Percentiles rank a stretch among this genome's conserved stretches.
These are phyloP conservation scores for Automeris io DNA, from an alignment of 2,888 invertebrate genomes.

Conservation along the genomic window DNA sequence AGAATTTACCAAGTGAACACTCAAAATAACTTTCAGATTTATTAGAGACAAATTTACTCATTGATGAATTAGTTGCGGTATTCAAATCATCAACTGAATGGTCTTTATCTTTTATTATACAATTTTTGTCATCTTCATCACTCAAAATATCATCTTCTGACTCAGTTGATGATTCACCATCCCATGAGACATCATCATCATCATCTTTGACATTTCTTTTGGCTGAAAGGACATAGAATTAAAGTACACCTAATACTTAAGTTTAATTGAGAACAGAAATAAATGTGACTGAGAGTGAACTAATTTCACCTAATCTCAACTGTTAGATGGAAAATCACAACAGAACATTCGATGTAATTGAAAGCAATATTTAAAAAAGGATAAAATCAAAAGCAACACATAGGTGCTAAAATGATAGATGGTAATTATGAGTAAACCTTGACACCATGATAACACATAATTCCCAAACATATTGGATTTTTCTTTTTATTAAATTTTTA, in stretches of 20 bases:
- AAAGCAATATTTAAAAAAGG: too few relatives aligned
- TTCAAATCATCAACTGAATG: conserved; percentile 71
- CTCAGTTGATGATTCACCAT: conserved; percentile 70
- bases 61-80: conserved; percentile 52
- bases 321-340: too few relatives aligned
- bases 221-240: conserved; percentile 26
- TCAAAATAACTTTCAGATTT: conserved; percentile 87
- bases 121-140: conserved; percentile 54
- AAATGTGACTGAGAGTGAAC: too few relatives aligned
- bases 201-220: conserved; percentile 43
- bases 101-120: conserved; percentile 73
- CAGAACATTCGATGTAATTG: too few relatives aligned
- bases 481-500: too few relatives aligned
- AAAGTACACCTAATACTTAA: not conserved
- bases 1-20: conserved; percentile 91
- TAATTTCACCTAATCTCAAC: too few relatives aligned
- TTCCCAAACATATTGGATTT: too few relatives aligned
- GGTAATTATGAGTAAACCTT: too few relatives aligned
- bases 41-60: conserved; percentile 42
- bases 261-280: too few relatives aligned
- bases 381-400: too few relatives aligned
- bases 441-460: too few relatives aligned
- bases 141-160: conserved; percentile 66
- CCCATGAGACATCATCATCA: conserved; percentile 77
- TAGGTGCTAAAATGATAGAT: too few relatives aligned